A percentile compares a stretch with the other conserved stretches of the same genome.
Conservation (phyloP, 1,140 invertebrate genomes). For the Dinoponera quadriceps region DNA sequence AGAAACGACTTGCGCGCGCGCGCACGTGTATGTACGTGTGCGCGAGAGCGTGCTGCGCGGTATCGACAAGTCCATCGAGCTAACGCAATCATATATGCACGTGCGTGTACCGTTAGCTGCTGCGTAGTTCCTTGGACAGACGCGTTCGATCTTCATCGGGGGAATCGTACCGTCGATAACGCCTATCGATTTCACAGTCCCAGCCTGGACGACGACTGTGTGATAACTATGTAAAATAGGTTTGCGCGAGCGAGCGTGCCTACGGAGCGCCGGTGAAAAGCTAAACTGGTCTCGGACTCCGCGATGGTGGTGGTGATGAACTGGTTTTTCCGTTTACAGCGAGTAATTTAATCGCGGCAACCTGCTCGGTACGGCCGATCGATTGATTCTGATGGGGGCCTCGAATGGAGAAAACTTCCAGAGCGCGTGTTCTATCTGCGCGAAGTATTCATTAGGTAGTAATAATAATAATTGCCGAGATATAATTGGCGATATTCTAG, state of each 20-base stretch:
- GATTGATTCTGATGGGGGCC: not conserved
- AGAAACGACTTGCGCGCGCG: slow-evolving; percentile 44
- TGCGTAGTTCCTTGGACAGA: slow-evolving; percentile 44
- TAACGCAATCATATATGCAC: slow-evolving; percentile 70
- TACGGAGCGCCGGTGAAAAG: not conserved
- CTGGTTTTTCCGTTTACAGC: slow-evolving; percentile 31
- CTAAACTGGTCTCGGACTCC: slow-evolving; percentile 22
- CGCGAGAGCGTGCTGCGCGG: slow-evolving; percentile 34
- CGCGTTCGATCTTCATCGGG: slow-evolving; percentile 3
- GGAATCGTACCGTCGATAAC: slow-evolving; percentile 35
- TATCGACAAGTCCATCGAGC: slow-evolving; percentile 54
- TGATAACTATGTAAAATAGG: slow-evolving; percentile 29
- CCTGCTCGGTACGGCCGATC: not conserved
- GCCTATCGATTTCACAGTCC: slow-evolving; percentile 46
- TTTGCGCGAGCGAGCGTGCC: not conserved
- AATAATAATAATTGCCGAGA: slow-evolving; percentile 6
- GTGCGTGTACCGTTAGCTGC: slow-evolving; percentile 70
- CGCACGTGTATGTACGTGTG: slow-evolving; percentile 28
- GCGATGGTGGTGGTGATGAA: not conserved
- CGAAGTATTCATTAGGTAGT: not conserved
- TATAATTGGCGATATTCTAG: not conserved
- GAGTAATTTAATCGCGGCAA: slow-evolving; percentile 36
- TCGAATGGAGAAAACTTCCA: not conserved
- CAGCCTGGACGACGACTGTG: slow-evolving; percentile 16
- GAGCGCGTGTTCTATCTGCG: not conserved